Conservation (phyloP, 2,888 invertebrate species). For the Halictus ligatus region DNA sequence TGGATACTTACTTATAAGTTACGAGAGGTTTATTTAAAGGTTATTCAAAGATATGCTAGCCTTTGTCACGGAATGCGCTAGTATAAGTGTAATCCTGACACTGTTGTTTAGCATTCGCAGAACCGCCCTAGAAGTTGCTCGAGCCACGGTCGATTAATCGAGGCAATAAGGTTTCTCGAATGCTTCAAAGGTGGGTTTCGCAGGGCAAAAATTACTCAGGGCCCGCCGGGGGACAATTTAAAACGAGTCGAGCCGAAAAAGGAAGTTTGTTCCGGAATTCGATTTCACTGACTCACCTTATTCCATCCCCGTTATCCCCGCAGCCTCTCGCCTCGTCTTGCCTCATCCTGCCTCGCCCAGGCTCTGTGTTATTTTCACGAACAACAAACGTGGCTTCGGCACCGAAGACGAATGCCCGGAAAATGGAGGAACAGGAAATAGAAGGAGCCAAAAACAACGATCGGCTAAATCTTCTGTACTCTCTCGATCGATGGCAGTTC, state of each 20-base stretch:
- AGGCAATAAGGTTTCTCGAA: conserved; percentile 23
- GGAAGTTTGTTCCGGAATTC: conserved; percentile 55
- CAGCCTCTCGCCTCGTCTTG: background rate
- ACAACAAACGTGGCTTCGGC: conserved; percentile 55
- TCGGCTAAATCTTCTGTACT: conserved; percentile 40
- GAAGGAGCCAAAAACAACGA: conserved; percentile 55
- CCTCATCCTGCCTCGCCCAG: background rate
- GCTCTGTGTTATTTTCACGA: conserved; percentile 54
- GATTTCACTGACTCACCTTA: conserved; percentile 49
- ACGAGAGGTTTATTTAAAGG: too few relatives aligned
- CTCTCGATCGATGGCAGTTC: conserved; percentile 45
- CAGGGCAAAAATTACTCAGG: conserved; percentile 36
- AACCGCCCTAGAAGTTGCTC: background rate
- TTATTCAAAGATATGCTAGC: background rate
- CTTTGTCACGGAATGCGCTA: background rate
- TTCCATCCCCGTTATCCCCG: conserved; percentile 6
- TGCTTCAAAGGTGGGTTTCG: conserved; percentile 30
- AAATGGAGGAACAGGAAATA: conserved; percentile 51
- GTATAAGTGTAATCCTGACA: background rate
- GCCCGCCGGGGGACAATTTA: conserved; percentile 43
- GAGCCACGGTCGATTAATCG: conserved; percentile 32
- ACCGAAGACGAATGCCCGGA: conserved; percentile 55
- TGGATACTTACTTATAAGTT: too few relatives aligned
- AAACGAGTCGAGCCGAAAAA: conserved; percentile 42
- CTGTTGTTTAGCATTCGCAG: background rate